Evolutionary conservation across 1,140 invertebrate genomes (phyloP), one percentile per base, ranked within the genome.

Genomic region (Aphelinus certus): DNA sequence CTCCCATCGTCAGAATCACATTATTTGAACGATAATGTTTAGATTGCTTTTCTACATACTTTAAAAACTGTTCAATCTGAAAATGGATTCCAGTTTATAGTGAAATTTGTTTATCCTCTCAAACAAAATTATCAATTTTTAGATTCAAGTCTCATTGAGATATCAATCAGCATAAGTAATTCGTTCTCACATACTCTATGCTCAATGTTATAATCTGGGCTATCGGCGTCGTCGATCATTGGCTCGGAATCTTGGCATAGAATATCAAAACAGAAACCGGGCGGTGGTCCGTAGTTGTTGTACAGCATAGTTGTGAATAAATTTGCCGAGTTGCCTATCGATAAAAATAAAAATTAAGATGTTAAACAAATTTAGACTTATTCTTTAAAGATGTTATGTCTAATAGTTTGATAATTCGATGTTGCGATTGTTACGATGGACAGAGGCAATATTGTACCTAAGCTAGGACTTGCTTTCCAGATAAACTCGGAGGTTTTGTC

Each of bases 191-290:
- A 83, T 89, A 95, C 93, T 88, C 88, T 90, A n/a, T 79, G 67
- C 1, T 92, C 89, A 0, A 94, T 90, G 80, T 95, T 96, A 78
- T 93, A 94, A 71, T 92, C 91, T 0, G 92, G 91, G 77, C 93
- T 93, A n/a, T 89, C 83, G 1, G 88, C 87, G 76, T 94, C 92
- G 79, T 95, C 94, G 3, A 94, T 91, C 47, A 95, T 92, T 0
- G 95, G 95, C 65, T 95, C 93, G 2, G 72, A 1, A 85, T 97
- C 96, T 1, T 82, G 78, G 82, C 96, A 97, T 1, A 93, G 85
- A 1, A 94, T 87, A 83, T 98, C 96, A 83, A 97, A 98, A 82
- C 96, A 97, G 86, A 96, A 98, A 0, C 95, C 95, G 3, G 91
- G 89, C 1, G 96, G 96, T 10, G 96, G 92, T 0, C 89, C 89